These are phyloP conservation scores for Temnothorax curvispinosus DNA, from an alignment of 1,140 invertebrate genomes.

Conservation along the genomic window DNA sequence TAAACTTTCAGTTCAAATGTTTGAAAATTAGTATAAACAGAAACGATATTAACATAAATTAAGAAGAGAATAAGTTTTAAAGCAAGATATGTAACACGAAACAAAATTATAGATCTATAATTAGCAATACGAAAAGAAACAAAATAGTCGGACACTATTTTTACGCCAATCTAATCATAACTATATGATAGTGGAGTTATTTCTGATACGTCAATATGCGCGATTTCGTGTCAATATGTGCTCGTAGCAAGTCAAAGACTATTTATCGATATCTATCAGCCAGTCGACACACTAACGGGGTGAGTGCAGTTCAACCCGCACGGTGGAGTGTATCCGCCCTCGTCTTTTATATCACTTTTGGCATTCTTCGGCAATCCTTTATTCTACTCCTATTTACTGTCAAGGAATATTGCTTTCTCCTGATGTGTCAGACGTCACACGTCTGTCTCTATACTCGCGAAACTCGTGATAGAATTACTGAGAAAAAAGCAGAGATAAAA, in stretches of 20 bases:
- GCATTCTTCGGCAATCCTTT: not conserved
- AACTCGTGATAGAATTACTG: not conserved
- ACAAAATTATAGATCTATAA: not conserved
- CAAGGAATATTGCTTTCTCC: constrained; percentile 24
- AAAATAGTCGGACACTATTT: not conserved
- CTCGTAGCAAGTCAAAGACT: not conserved
- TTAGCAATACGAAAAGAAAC: not conserved
- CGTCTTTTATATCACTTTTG: not conserved
- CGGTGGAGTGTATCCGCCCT: not conserved
- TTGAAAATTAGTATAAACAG: not conserved
- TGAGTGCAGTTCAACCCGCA: not conserved
- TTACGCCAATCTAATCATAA: not conserved
- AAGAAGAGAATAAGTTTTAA: not conserved
- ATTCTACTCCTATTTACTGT: constrained; percentile 38
- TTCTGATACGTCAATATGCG: not conserved
- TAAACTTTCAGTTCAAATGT: not conserved
- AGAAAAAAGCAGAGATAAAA: constrained; percentile 1
- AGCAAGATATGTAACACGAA: not conserved
- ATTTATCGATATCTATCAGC: not conserved
- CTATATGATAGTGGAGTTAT: not conserved
- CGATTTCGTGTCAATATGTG: not conserved
- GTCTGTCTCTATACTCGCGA: not conserved
- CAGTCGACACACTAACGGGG: not conserved
- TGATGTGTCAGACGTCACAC: not conserved
- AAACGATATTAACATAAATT: not conserved